Percentiles rank a stretch among this genome's conserved stretches.
phyloP scores from a whole-genome alignment of 2,797 vertebrate species.

The Poecilia velifera region DNA sequence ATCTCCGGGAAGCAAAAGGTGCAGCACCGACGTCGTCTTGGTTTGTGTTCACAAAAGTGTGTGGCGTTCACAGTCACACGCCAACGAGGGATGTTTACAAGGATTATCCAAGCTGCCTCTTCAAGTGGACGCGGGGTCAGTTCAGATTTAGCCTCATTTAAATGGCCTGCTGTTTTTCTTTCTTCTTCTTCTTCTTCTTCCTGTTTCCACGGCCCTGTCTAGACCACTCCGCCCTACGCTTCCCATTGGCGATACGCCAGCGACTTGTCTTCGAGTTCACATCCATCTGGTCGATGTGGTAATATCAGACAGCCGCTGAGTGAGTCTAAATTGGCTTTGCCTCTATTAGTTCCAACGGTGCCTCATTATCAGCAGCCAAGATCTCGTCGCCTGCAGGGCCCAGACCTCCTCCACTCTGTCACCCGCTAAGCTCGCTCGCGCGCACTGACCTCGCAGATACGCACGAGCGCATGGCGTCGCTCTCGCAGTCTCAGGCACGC shows the following conservation, averaged over 20 bases:
- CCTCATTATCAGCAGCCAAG: slow-evolving; percentile 66
- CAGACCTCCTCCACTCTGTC: slow-evolving; percentile 49
- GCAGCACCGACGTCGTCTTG: slow-evolving; percentile 20
- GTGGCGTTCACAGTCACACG: slow-evolving; percentile 4
- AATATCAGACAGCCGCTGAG: slow-evolving; percentile 53
- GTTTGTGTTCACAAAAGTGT: slow-evolving; percentile 18
- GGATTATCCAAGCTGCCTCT: slow-evolving; percentile 13
- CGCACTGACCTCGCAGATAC: slow-evolving; percentile 30
- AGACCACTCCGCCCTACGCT: slow-evolving; percentile 38
- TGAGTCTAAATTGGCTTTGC: slow-evolving; percentile 66
- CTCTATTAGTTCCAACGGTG: slow-evolving; percentile 61
- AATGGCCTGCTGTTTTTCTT: slow-evolving; percentile 3
- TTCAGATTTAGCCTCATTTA: neutral
- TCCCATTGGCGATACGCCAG: slow-evolving; percentile 44
- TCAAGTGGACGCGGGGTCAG: neutral
- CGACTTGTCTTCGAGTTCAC: slow-evolving; percentile 46
- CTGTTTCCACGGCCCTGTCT: slow-evolving; percentile 20
- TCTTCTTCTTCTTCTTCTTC: neutral
- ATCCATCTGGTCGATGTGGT: slow-evolving; percentile 50
- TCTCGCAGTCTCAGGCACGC: slow-evolving; percentile 16
- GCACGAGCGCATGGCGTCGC: slow-evolving; percentile 6
- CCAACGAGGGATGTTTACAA: slow-evolving; percentile 11
- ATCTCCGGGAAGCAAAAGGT: slow-evolving; percentile 53
- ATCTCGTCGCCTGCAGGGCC: slow-evolving; percentile 57
- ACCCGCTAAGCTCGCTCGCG: slow-evolving; percentile 31